Conservation (phyloP, 2,797 vertebrate genomes). For the Hirundo rustica region DNA sequence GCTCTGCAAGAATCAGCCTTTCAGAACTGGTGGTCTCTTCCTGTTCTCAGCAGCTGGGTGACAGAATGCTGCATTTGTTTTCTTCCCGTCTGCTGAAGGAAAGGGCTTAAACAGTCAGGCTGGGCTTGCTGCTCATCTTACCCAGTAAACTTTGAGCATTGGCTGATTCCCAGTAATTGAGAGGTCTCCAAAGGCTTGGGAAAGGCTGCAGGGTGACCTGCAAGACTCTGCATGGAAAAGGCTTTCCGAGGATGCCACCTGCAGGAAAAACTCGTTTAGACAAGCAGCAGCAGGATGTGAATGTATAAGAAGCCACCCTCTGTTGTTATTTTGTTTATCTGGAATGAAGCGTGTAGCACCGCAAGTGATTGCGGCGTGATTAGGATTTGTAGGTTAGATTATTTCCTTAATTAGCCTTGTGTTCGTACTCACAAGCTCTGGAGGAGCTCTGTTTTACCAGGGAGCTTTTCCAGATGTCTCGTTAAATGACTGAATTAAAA, state of each 20-base stretch:
- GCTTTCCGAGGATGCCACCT: not conserved
- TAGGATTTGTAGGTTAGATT: not conserved
- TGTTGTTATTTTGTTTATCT: conserved; percentile 11
- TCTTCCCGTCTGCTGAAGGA: not conserved
- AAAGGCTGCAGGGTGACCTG: not conserved
- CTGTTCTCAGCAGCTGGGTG: not conserved
- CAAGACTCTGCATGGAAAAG: not conserved
- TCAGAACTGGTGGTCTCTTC: not conserved
- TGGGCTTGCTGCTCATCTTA: not conserved
- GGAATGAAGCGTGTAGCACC: not conserved
- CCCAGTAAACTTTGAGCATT: not conserved
- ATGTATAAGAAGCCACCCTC: not conserved
- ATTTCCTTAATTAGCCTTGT: not conserved
- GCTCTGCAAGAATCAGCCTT: not conserved
- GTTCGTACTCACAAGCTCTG: not conserved
- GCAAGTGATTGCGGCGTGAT: not conserved
- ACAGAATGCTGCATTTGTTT: not conserved
- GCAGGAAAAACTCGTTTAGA: not conserved
- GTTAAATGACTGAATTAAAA: not conserved
- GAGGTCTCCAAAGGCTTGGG: not conserved
- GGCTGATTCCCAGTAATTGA: not conserved
- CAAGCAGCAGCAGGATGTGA: not conserved
- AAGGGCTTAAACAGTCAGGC: not conserved
- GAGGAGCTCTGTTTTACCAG: not conserved
- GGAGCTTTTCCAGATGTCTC: not conserved